Evolutionary conservation across 2,113 vertebrate genomes (phyloP), one percentile per base, ranked within the genome.

Genomic region (Sula dactylatra): DNA sequence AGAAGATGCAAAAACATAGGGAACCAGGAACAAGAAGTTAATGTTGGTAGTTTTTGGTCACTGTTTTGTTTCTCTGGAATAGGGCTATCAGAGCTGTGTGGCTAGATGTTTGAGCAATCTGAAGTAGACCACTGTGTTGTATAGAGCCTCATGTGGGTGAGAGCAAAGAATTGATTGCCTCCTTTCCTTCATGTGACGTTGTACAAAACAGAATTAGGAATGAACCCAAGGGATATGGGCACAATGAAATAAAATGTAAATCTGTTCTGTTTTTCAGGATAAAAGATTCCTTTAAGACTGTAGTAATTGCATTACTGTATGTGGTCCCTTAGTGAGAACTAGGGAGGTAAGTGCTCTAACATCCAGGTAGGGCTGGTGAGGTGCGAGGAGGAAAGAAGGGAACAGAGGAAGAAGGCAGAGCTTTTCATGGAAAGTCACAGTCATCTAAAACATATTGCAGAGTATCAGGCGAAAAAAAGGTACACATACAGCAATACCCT

Each of bases 171-270:
- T 26, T 65, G 16, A 42, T 4, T 18, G 18, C 25, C 17, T 86
- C 13, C 27, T 69, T 89, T 44, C 17, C 6, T 85, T 11, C 5
- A 3, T 1, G 0, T 38, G 17, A 6, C 32, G 15, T 6, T n/a
- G 56, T n/a, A 10, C 29, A 66, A 13, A 4, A 11, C 29, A 52
- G 36, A 50, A 44, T 13, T 26, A 13, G 29, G 22, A 25, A 29
- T 4, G n/a, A 45, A 61, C 21, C 9, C 14, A 16, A 3, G n/a
- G 42, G 16, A 18, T 7, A 11, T 5, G 6, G n/a, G 29, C 56
- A 42, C n/a, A 50, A 13, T 18, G 36, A 65, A 32, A 29, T 21
- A 5, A 54, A 76, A 69, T 26, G 29, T 52, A 27, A 21, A 32
- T 56, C 16, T 65, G 24, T 52, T 22, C n/a, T 24, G 20, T 47